Evolutionary conservation across 2,113 vertebrate species (phyloP).

Genomic region (Sminthopsis crassicaudata): DNA sequence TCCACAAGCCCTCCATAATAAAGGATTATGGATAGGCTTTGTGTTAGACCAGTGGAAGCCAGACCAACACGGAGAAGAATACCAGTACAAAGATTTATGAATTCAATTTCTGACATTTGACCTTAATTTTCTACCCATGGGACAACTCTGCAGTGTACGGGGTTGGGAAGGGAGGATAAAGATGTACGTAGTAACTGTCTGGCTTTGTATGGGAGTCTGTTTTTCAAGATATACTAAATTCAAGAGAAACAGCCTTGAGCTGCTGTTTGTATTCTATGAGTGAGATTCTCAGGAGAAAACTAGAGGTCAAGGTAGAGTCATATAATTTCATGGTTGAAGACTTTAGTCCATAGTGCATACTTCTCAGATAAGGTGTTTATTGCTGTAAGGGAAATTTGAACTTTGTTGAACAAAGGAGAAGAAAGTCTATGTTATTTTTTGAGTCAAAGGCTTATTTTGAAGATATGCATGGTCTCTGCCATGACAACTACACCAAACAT

Average conservation of each 20-base stretch:
- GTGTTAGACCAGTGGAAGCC: neutral
- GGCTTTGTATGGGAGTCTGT: conserved; percentile 21
- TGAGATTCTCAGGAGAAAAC: conserved; percentile 75
- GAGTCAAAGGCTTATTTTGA: conserved; percentile 47
- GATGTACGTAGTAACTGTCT: neutral
- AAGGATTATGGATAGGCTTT: neutral
- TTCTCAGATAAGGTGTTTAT: conserved; percentile 64
- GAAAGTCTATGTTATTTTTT: conserved; percentile 74
- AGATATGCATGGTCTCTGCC: neutral
- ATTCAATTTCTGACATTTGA: neutral
- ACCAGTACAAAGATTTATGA: neutral
- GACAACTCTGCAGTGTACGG: neutral
- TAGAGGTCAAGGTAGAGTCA: conserved; percentile 76
- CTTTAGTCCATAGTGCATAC: conserved; percentile 61
- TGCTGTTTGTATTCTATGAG: conserved; percentile 66
- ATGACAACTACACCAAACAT: neutral
- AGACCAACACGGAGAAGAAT: neutral
- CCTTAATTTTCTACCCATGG: neutral
- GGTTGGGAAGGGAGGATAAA: conserved; percentile 3
- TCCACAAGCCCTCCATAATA: neutral
- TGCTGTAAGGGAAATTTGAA: conserved; percentile 70
- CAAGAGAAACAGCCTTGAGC: conserved; percentile 68
- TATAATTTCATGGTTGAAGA: conserved; percentile 81
- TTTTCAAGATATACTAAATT: conserved; percentile 21
- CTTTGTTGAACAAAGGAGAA: conserved; percentile 78